Conservation (phyloP, 2,113 vertebrate genomes). For the Willisornis vidua region DNA sequence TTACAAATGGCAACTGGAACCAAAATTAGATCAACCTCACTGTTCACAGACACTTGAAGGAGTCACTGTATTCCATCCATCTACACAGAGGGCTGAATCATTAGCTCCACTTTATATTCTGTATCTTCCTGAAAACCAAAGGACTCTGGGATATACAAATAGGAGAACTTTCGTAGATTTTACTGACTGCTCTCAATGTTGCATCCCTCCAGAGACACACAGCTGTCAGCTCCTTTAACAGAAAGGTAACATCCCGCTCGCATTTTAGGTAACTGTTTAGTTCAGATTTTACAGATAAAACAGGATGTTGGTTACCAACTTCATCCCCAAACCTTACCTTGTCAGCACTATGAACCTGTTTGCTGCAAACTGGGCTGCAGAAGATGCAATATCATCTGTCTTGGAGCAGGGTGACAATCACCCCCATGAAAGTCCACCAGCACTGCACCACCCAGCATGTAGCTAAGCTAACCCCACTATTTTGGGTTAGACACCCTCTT, state of each 20-base stretch:
- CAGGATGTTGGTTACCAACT: background rate
- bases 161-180: background rate
- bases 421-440: background rate
- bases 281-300: background rate
- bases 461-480: background rate
- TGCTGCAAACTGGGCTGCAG: background rate
- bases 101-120: background rate
- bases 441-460: fast-evolving
- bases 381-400: background rate
- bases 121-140: background rate
- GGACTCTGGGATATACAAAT: background rate
- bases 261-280: background rate
- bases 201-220: background rate
- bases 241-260: fast-evolving
- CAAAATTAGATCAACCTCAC: background rate
- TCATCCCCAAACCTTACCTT: background rate
- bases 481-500: background rate
- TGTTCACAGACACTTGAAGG: background rate
- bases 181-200: background rate
- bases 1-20: background rate
- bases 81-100: background rate
- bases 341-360: background rate
- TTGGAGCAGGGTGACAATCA: background rate
- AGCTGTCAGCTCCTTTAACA: background rate
- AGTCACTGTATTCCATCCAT: background rate